Base-by-base conservation (phyloP, 1,140 invertebrate genomes). In the Thaumatotibia leucotreta region DNA sequence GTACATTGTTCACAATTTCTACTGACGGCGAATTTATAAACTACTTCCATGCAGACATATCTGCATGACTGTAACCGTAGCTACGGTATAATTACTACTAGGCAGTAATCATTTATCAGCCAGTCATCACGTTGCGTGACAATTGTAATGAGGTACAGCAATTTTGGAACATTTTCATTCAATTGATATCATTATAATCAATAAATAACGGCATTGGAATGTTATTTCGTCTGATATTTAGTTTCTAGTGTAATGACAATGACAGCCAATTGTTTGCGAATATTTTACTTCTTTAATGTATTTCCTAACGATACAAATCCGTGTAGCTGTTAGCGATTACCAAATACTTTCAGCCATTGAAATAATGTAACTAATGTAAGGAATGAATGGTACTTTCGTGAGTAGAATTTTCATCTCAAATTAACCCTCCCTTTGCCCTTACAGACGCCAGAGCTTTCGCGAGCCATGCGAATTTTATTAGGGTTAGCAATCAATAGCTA, bases 401-500 rank as follows among this genome's bases (percentile, higher is more conserved):
- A 58, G 11, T 54, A 54, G n/a, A 58, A 74, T 73, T 70, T 67
- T 73, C 69, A 74, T 71, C 66, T 66, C 65, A 61, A 74, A 71
- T 76, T 68, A 75, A 73, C 72, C 84, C 76, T 72, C 70, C 39
- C 63, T 82, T 78, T 82, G 82, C 82, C 82, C 74, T 78, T 74
- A 75, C 81, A 76, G 82, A 83, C 75, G 76, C 79, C 76, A 73
- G 82, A 83, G 79, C 74, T 76, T 68, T 82, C 69, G 82, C 80
- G 76, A 76, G 20, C 52, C 80, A 80, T 74, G 75, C 76, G 77
- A 80, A 81, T 83, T 85, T 84, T 86, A 88, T 88, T 82, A 80
- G 84, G 85, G 86, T 83, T 76, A 69, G 74, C 77, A 86, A 87
- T 86, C 82, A 82, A 86, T 86, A 83, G 76, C 67, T 61, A 61